These are phyloP conservation scores for Diadophis punctatus DNA, from an alignment of 2,113 vertebrate genomes.

Conservation along the genomic window DNA sequence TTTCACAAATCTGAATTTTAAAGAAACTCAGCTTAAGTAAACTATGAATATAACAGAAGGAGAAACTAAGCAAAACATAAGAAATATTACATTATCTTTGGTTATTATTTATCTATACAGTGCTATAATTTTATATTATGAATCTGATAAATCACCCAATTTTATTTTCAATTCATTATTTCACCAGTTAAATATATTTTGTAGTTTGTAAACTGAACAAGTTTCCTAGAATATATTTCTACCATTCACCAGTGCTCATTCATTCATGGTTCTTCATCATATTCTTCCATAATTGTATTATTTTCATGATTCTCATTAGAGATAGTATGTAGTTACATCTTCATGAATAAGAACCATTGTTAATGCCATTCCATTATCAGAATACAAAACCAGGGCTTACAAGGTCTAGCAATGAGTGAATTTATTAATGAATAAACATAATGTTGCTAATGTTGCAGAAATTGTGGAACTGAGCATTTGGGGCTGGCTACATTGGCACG, in stretches of 20 bases:
- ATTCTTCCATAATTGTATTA: background rate
- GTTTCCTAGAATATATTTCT: background rate
- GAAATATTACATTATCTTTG: background rate
- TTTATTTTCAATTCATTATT: background rate
- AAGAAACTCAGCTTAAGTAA: background rate
- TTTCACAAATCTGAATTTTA: background rate
- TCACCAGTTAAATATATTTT: background rate
- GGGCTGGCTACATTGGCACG: background rate
- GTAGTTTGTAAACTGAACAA: background rate
- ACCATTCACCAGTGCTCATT: background rate
- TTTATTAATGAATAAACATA: background rate
- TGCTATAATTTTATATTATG: background rate
- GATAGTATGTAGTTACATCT: background rate
- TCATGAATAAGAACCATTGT: background rate
- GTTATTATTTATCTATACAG: background rate
- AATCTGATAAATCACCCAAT: background rate
- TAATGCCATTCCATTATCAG: background rate
- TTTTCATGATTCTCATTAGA: background rate
- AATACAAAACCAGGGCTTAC: background rate
- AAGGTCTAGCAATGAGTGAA: background rate
- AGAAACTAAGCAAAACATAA: background rate
- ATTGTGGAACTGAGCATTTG: background rate
- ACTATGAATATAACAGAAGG: background rate
- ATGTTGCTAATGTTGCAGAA: background rate
- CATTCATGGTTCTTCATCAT: background rate